phyloP scores from a whole-genome alignment of 2,113 vertebrate genomes.

The Bufo gargarizans region DNA sequence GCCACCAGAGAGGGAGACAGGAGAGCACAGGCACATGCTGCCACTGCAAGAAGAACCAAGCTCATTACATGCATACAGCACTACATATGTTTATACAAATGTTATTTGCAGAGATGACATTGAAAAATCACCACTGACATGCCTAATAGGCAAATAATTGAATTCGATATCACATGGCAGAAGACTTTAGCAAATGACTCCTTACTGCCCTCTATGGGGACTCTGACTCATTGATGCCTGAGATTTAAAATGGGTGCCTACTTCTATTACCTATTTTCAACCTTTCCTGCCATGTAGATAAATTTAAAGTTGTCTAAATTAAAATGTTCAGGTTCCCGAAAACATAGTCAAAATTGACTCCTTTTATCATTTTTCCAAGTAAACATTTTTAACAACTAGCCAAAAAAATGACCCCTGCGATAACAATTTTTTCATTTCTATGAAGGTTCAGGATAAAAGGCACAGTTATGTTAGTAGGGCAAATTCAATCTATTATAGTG shows the following conservation, averaged over 20 bases:
- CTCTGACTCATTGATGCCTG: background rate
- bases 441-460: conserved; percentile 23
- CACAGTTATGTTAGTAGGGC: conserved; percentile 31
- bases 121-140: background rate
- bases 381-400: background rate
- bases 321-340: background rate
- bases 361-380: background rate
- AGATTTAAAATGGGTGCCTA: background rate
- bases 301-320: background rate
- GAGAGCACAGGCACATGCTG: too few relatives aligned
- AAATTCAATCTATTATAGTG: conserved; percentile 46
- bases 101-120: background rate
- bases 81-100: too few relatives aligned
- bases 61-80: too few relatives aligned
- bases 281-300: background rate
- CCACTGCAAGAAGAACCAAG: too few relatives aligned
- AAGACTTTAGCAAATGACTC: background rate
- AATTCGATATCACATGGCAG: background rate
- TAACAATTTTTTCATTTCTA: background rate
- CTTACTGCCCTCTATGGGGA: background rate
- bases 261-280: background rate
- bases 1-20: too few relatives aligned
- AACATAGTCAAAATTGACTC: background rate
- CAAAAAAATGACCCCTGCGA: background rate
- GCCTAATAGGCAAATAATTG: background rate